A percentile compares a stretch with the other conserved stretches of the same genome.
These are phyloP conservation scores for Erpetoichthys calabaricus DNA, from an alignment of 2,797 vertebrate species.

Conservation along the genomic window DNA sequence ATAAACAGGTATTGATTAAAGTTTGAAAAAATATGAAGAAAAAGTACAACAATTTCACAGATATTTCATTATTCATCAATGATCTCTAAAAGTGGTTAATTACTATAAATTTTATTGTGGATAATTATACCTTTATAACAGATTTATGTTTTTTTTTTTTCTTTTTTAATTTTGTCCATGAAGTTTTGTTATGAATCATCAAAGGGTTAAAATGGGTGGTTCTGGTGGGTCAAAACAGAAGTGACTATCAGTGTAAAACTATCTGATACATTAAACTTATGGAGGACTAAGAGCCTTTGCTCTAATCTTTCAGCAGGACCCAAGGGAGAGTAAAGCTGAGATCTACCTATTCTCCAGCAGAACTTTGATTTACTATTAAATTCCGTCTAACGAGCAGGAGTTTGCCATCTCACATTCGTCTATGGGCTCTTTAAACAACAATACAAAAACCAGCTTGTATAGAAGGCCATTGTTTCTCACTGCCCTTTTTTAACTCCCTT, in stretches of 20 bases:
- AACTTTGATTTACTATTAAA: conserved; percentile 99
- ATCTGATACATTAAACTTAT: conserved; percentile 95
- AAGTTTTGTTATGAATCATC: conserved; percentile 11
- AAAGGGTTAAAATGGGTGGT: conserved; percentile 50
- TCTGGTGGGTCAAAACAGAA: conserved; percentile 49
- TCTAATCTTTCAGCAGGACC: conserved; percentile 95
- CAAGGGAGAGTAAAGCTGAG: conserved; percentile 95
- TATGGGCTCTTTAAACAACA: conserved; percentile 55
- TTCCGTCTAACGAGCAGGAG: conserved; percentile 88
- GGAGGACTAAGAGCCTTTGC: conserved; percentile 75
- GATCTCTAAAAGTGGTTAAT: not conserved
- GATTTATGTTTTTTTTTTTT: not conserved
- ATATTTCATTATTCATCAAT: no score
- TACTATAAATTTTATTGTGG: not conserved
- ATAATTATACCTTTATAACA: not conserved
- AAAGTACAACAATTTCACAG: no score
- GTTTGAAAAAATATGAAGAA: no score
- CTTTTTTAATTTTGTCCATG: not conserved
- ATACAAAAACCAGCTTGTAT: conserved; percentile 48
- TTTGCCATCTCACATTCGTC: conserved; percentile 70
- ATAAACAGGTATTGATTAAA: no score
- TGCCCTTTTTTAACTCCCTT: conserved; percentile 32
- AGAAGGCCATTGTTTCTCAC: conserved; percentile 79
- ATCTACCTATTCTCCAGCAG: conserved; percentile 78
- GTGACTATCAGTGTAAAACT: conserved; percentile 76